Evolutionary conservation across 1,140 invertebrate genomes (phyloP), one percentile per base, ranked within the genome.

Genomic region (Campodea augens): DNA sequence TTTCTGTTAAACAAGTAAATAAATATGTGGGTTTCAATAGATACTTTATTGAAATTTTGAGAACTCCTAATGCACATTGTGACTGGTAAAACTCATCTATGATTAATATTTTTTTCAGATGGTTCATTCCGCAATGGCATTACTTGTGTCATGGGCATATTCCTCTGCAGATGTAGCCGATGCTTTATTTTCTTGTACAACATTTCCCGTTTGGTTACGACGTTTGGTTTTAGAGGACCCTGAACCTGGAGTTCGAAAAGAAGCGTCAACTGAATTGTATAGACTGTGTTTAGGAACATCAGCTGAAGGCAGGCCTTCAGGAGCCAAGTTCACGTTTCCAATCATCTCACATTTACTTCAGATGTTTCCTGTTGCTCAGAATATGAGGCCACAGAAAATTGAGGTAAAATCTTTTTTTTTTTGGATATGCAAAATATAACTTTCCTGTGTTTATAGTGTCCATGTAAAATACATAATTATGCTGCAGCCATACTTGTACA

Each of bases 181-280:
- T 12, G 67, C 70, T 19, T 57, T 87, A 0, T 83, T 81, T 54
- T 67, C 71, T 5, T 70, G 72, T 15, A 59, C 71, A 1, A 72
- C 77, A 45, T 75, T 81, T 39, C 71, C 75, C 20, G 62, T 65
- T 1, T 84, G 82, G 78, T 57, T 88, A 5, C 73, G 78, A 32
- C 67, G 80, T 56, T 66, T 88, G 3, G 77, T 85, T 2, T 60
- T 89, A 1, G 81, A 87, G 54, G 82, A 87, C 58, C 81, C 82
- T 0, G 84, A 89, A 59, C 81, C 82, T 0, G 68, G 81, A 41
- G 84, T 92, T 0, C 69, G 88, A 21, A 71, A 83, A 44, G 88
- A 93, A 64, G 81, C 85, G 0, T 91, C 87, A 59, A 81, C 80
- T 21, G 86, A 85, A 0, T 65, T 92, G 2, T 91, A 92, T 59